Base-by-base conservation (phyloP, 2,888 invertebrate species). In the Phymatocera aterrima region DNA sequence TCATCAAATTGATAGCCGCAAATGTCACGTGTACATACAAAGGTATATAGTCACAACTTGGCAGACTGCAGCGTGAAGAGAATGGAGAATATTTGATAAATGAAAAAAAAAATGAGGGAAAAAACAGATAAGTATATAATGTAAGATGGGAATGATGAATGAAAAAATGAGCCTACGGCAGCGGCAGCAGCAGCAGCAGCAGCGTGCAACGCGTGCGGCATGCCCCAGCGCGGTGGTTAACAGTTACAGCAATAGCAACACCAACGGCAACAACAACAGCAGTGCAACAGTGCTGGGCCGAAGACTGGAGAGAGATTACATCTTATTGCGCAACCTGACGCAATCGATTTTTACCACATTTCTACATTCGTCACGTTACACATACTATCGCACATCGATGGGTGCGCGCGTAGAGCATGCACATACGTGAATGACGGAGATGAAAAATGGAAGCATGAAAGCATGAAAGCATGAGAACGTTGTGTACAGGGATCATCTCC, bases 311-410 rank as follows among this genome's bases (percentile, higher is more conserved):
- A 81, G 79, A 81, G 80, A 81, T 82, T 83, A 81, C 82, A 81
- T 79, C 79, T 79, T 54, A 81, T 85, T 87, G 84, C 85, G 82
- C 85, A 87, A 87, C 57, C 75, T 82, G 80, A 80, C 65, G 85
- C 84, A 86, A 85, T 84, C 79, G 77, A 77, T 70, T 83, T 83
- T 82, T 83, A 84, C 79, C 57, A 82, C 79, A 77, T 77, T 72
- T 77, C 64, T 78, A 61, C 8, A 40, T 40, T 3, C n/a, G n/a
- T n/a, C n/a, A n/a, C n/a, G n/a, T n/a, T 40, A 40, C 8, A 40
- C 8, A 43, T 4, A 34, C 6, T 12, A 10, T 18, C 18, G 18
- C 48, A 48, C 48, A 51, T 51, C 12, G 24, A 75, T 61, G 24
- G 10, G 3, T 5, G 34, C 46, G 70, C 10, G 64, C 57, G 8